These are phyloP conservation scores for Atherinosoma microstoma DNA, from an alignment of 2,797 vertebrate genomes.

Conservation along the genomic window DNA sequence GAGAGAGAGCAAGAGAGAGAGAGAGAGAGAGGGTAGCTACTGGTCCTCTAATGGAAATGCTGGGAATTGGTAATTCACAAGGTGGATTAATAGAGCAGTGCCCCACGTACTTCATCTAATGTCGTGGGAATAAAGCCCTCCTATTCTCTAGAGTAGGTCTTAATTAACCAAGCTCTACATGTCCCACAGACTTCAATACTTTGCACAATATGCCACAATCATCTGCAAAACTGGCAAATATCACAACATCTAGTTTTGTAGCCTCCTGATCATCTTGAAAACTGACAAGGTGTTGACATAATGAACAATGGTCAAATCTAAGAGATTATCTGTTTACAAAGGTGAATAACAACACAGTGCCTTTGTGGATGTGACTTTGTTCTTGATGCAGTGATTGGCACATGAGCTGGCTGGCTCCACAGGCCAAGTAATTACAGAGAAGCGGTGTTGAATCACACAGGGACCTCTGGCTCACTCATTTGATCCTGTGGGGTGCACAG, in stretches of 20 bases:
- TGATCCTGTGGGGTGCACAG: slow-evolving; percentile 51
- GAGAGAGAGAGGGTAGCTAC: too few relatives aligned
- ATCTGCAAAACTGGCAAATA: slow-evolving; percentile 40
- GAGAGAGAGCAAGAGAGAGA: too few relatives aligned
- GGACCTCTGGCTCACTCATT: slow-evolving; percentile 63
- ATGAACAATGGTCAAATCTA: slow-evolving; percentile 49
- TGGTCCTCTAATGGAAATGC: slow-evolving; percentile 24
- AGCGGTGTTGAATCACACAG: slow-evolving; percentile 66
- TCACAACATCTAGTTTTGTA: slow-evolving; percentile 32
- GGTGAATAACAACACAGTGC: slow-evolving; percentile 56
- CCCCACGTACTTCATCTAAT: slow-evolving; percentile 55
- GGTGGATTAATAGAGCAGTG: slow-evolving; percentile 62
- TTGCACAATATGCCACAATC: slow-evolving; percentile 45
- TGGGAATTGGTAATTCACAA: slow-evolving; percentile 46
- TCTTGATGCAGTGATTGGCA: slow-evolving; percentile 60
- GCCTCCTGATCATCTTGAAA: slow-evolving; percentile 26
- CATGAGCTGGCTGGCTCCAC: slow-evolving; percentile 48
- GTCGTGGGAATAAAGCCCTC: slow-evolving; percentile 66
- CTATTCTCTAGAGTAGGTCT: slow-evolving; percentile 65
- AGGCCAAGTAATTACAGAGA: slow-evolving; percentile 70
- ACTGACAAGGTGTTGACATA: slow-evolving; percentile 46
- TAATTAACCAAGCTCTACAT: slow-evolving; percentile 74
- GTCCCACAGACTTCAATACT: slow-evolving; percentile 58
- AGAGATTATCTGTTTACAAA: slow-evolving; percentile 41
- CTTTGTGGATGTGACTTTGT: slow-evolving; percentile 53